A percentile compares a stretch with the other conserved stretches of the same genome.
These are phyloP conservation scores for Eilema depressum DNA, from an alignment of 2,888 invertebrate genomes.

Conservation along the genomic window DNA sequence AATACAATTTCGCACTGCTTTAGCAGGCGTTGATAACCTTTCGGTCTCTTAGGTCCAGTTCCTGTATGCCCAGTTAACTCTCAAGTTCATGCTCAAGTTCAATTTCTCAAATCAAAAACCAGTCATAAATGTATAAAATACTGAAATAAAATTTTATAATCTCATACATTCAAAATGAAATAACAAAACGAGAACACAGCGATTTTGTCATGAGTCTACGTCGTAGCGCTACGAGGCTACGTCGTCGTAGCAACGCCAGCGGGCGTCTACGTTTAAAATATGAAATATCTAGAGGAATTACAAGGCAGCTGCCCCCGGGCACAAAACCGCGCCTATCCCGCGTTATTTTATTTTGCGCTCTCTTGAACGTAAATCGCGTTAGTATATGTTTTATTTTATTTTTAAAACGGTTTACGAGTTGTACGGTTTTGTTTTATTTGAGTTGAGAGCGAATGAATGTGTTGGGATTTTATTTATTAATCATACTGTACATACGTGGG, in stretches of 20 bases:
- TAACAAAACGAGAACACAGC: slow-evolving; percentile 47
- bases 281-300: slow-evolving; percentile 84
- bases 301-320: slow-evolving; percentile 73
- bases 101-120: too few relatives aligned
- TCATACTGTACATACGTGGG: slow-evolving; percentile 41
- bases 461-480: slow-evolving; percentile 55
- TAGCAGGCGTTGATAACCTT: too few relatives aligned
- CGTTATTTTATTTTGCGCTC: slow-evolving; percentile 85
- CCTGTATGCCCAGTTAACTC: too few relatives aligned
- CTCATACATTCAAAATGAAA: slow-evolving; percentile 31
- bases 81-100: too few relatives aligned
- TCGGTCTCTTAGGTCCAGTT: too few relatives aligned
- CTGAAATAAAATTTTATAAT: slow-evolving; percentile 4
- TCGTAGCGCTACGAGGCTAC: slow-evolving; percentile 72
- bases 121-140: not conserved
- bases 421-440: slow-evolving; percentile 64
- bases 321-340: slow-evolving; percentile 79
- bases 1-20: too few relatives aligned
- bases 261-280: slow-evolving; percentile 77
- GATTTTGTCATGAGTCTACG: slow-evolving; percentile 59
- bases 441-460: slow-evolving; percentile 52
- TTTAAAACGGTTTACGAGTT: slow-evolving; percentile 67
- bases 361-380: slow-evolving; percentile 72
- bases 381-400: slow-evolving; percentile 52
- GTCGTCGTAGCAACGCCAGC: slow-evolving; percentile 75